A percentile compares a stretch with the other conserved stretches of the same genome.
These are phyloP conservation scores for Orthonevra nobilis DNA, from an alignment of 2,888 invertebrate species.

Conservation along the genomic window DNA sequence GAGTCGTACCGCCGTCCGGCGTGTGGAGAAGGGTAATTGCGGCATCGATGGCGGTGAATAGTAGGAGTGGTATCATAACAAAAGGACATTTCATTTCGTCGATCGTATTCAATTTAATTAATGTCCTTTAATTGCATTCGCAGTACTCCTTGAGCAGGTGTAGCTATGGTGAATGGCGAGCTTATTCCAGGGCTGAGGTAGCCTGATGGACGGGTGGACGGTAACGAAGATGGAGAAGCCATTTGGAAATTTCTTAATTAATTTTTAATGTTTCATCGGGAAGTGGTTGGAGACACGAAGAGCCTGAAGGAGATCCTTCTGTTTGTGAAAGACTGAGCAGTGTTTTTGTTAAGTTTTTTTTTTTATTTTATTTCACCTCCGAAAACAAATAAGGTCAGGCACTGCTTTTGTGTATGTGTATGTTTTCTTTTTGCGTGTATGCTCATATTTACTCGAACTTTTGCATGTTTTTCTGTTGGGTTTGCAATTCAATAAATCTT, in stretches of 20 bases:
- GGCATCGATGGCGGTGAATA: not conserved
- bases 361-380: not conserved
- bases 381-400: not conserved
- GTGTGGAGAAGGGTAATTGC: not conserved
- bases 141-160: constrained; percentile 18
- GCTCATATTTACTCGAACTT: constrained; percentile 48
- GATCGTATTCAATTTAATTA: constrained; percentile 49
- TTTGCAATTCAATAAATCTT: constrained; percentile 59
- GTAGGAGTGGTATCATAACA: constrained; percentile 30
- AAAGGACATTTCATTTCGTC: constrained; percentile 41
- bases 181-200: not conserved
- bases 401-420: not conserved
- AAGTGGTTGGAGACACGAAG: not conserved
- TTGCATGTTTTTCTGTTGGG: constrained; percentile 30
- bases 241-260: constrained; percentile 50
- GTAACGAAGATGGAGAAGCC: constrained; percentile 32
- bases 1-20: not conserved
- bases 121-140: constrained; percentile 46
- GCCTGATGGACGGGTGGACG: constrained; percentile 5
- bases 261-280: constrained; percentile 54
- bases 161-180: not conserved
- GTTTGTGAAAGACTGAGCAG: not conserved
- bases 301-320: not conserved
- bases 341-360: not conserved
- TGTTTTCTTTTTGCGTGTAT: not conserved